Conservation (phyloP, 2,888 invertebrate species). For the Lamellibrachia columna region DNA sequence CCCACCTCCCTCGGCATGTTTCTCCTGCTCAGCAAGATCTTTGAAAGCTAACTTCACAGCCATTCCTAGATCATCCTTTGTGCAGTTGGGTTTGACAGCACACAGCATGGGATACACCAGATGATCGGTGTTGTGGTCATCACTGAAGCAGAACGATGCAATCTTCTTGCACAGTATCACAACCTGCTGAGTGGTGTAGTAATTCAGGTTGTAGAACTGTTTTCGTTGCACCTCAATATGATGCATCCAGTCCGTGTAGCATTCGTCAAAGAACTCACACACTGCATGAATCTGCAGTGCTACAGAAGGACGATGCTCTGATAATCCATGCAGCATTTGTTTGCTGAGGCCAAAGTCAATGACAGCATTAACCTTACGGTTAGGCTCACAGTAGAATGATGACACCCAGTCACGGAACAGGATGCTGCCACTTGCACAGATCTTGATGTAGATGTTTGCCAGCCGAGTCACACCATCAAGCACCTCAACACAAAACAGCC, state of each 20-base stretch:
- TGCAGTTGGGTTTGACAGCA: conserved; percentile 44
- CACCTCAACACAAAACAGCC: conserved; percentile 42
- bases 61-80: conserved; percentile 40
- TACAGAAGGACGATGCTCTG: conserved; percentile 40
- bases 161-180: conserved; percentile 53
- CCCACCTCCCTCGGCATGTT: neutral
- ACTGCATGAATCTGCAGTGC: conserved; percentile 44
- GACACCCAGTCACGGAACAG: conserved; percentile 53
- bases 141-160: neutral
- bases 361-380: conserved; percentile 37
- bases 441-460: conserved; percentile 48
- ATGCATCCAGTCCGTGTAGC: conserved; percentile 47
- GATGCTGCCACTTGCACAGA: conserved; percentile 53
- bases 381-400: conserved; percentile 46
- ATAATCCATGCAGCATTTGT: conserved; percentile 28
- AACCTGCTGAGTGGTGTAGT: conserved; percentile 56
- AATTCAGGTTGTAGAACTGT: conserved; percentile 49
- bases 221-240: conserved; percentile 45
- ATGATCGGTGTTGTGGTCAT: neutral
- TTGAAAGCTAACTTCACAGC: conserved; percentile 41
- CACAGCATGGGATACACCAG: conserved; percentile 46
- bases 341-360: conserved; percentile 46
- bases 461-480: conserved; percentile 53
- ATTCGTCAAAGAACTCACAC: conserved; percentile 49
- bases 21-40: conserved; percentile 22